Evolutionary conservation across 1,140 invertebrate genomes (phyloP), one percentile per base, ranked within the genome.

Genomic region (Ostrea edulis): DNA sequence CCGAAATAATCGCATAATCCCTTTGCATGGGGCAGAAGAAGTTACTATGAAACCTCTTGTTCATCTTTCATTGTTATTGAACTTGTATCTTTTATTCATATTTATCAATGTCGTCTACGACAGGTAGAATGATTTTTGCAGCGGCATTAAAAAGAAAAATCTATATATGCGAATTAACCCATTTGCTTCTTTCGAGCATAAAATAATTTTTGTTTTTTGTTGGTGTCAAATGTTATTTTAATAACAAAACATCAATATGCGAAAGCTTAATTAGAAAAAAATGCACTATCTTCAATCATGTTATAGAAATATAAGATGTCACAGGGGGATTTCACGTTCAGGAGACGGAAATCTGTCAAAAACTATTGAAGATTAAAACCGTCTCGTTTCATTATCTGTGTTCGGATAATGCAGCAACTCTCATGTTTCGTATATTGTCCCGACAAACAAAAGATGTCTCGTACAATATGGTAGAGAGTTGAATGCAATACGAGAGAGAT

Each of bases 381-480:
- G 14, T 77, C 25, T 71, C 8, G 25, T 77, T 77, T 77, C 68
- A 77, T 77, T 77, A 77, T 77, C 68, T 44, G 29, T 12, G 25
- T 77, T 77, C 29, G 9, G 68, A 77, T 77, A 35, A 77, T 77
- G 68, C 29, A 77, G 14, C 35, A 62, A 62, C 22, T 77, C 68
- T 77, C 68, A 35, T 77, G 35, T 77, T 77, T 77, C 68, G 14
- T 77, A 77, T 12, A 77, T 77, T 77, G 68, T 77, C 22, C 25
- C 8, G 22, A 12, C 68, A 35, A 35, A 77, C 68, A 77, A 77
- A 77, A 29, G 68, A 77, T 12, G 68, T 25, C 68, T 77, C 22
- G 68, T 9, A 12, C 22, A 77, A 77, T 77, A 77, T 35, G 68
- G 68, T 25, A 29, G 25, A 12, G 25, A 12, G 68, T 77, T 35